Percentiles rank a stretch among this genome's conserved stretches.
Evolutionary conservation across 2,888 invertebrate genomes (phyloP).

Genomic region (Synergus itoensis): DNA sequence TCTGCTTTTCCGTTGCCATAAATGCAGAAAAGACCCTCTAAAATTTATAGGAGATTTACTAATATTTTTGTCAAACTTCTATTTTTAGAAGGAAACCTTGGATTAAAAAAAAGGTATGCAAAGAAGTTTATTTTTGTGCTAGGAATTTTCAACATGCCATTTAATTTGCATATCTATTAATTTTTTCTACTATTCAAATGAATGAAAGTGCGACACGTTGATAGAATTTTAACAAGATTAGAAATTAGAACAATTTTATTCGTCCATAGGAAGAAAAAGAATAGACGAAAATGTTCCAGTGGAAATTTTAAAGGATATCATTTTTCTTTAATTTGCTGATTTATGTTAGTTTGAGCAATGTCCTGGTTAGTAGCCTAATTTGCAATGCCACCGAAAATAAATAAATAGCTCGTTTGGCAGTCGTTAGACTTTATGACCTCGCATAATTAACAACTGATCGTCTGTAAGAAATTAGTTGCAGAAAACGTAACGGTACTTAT

Average conservation of each 20-base stretch:
- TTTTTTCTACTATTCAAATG: constrained; percentile 16
- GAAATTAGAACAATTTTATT: constrained; percentile 22
- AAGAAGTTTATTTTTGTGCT: too few species aligned
- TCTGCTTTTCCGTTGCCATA: background rate
- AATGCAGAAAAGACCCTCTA: background rate
- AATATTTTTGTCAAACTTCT: background rate
- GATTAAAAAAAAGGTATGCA: too few species aligned
- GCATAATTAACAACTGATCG: background rate
- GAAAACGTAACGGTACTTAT: background rate
- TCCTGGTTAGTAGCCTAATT: background rate
- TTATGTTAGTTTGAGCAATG: background rate
- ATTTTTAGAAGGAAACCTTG: background rate
- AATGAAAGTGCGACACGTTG: constrained; percentile 8
- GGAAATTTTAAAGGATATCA: too few species aligned
- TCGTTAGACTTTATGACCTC: background rate
- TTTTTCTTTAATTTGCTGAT: too few species aligned
- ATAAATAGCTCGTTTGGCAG: background rate
- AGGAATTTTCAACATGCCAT: background rate
- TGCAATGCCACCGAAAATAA: background rate
- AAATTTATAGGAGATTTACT: background rate
- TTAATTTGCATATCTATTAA: background rate
- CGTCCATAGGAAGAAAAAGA: too few species aligned
- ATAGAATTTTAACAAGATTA: constrained; percentile 24
- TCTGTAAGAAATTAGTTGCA: background rate
- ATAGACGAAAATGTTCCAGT: too few species aligned